Conservation (phyloP, 2,888 invertebrate genomes). For the Limnephilus auricula region DNA sequence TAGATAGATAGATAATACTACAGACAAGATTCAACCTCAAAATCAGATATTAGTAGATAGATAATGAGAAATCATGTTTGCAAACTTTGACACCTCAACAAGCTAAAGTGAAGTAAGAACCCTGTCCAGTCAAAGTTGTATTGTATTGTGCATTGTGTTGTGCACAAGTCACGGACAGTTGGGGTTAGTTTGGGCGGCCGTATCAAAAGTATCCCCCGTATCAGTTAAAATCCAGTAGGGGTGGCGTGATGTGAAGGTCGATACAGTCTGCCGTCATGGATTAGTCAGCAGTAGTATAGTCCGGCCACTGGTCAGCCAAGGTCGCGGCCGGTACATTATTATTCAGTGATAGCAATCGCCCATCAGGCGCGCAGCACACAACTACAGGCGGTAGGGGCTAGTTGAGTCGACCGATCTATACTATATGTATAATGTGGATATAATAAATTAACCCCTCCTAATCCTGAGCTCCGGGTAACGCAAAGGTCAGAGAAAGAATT, state of each 20-base stretch:
- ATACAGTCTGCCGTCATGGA: background rate
- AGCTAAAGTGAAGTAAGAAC: no score
- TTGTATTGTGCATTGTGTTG: no score
- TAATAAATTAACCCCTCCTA: background rate
- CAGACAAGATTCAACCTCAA: no score
- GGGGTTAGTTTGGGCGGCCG: background rate
- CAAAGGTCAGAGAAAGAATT: background rate
- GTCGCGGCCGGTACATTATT: conserved; percentile 47
- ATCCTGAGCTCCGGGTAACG: background rate
- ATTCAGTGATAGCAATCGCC: conserved; percentile 49
- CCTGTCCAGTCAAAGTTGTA: no score
- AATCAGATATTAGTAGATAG: no score
- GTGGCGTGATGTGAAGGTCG: background rate
- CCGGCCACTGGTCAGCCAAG: conserved; percentile 49
- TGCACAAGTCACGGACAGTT: background rate
- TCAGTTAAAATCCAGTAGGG: background rate
- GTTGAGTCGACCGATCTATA: background rate
- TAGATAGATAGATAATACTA: no score
- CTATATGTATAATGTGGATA: background rate
- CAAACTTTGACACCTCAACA: no score
- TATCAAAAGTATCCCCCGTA: background rate
- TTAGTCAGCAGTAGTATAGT: background rate
- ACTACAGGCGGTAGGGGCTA: background rate
- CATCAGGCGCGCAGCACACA: background rate
- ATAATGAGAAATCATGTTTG: no score